Evolutionary conservation across 2,888 invertebrate species (phyloP), one percentile per base, ranked within the genome.

Genomic region (Oxyscelio sp.): DNA sequence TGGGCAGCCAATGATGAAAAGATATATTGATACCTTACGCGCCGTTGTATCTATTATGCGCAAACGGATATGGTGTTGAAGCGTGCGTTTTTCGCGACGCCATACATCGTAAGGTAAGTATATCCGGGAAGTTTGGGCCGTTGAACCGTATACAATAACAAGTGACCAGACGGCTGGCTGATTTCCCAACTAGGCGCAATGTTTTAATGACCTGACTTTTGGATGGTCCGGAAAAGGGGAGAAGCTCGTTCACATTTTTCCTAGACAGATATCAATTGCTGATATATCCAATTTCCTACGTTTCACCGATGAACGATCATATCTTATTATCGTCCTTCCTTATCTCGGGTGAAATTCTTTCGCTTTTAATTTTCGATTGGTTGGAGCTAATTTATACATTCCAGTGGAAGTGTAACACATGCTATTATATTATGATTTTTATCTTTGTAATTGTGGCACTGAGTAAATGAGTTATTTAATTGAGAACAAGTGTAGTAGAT

Each of bases 111-210:
- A 83, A 89, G 91, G 90, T 90, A 91, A 90, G 90, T 87, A 90
- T 92, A 93, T 94, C 93, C 94, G 93, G 94, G 94, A 94, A 93
- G 93, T 93, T 93, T 93, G 93, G 91, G 90, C 91, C 93, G 92
- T 93, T 93, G 94, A 94, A 93, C 93, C 92, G 91, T 86, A 86
- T 85, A 85, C 88, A 83, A 89, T 90, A 90, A 91, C 89, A 86
- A 88, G 68, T 85, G 80, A 83, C 87, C 78, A 79, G 59, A 71
- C 73, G 66, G 61, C 66, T 71, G 24, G 71, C 83, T 63, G 58
- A 79, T 89, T 89, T 84, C 83, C 83, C 83, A 68, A 73, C 52
- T 80, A 87, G 83, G 88, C 79, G 80, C 68, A 74, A 19, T 59
- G 31, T 84, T 82, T 34, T 85, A 79, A 77, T 34, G 27, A 17